Conservation (phyloP, 2,888 invertebrate genomes). For the Xanthia icteritia region DNA sequence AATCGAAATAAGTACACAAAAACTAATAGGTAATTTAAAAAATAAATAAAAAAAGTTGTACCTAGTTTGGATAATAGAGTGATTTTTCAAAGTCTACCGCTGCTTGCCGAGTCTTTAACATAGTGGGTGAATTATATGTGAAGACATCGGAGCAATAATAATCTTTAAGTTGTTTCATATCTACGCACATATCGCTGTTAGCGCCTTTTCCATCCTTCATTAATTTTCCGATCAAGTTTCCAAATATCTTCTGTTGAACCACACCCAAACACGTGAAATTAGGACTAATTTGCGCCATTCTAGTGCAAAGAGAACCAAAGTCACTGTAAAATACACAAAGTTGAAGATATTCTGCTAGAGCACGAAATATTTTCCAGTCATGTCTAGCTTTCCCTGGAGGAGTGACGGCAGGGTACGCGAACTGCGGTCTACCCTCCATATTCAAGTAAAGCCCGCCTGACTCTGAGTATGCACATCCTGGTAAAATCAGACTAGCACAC, state of each 20-base stretch:
- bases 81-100: slow-evolving; percentile 69
- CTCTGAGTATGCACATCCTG: slow-evolving; percentile 99
- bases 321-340: slow-evolving; percentile 78
- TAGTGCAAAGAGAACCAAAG: slow-evolving; percentile 70
- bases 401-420: slow-evolving; percentile 95
- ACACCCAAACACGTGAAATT: slow-evolving; percentile 76
- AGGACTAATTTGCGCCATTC: slow-evolving; percentile 83
- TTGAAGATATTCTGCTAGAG: slow-evolving; percentile 81
- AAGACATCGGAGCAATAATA: slow-evolving; percentile 86
- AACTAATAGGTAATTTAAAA: slow-evolving; percentile 16
- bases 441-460: slow-evolving; percentile 98
- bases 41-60: slow-evolving; percentile 8
- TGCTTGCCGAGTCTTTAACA: slow-evolving; percentile 81
- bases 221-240: slow-evolving; percentile 66
- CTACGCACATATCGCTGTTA: slow-evolving; percentile 69
- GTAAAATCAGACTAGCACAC: slow-evolving; percentile 96
- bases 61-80: slow-evolving; percentile 69
- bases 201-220: slow-evolving; percentile 22
- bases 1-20: slow-evolving; percentile 22
- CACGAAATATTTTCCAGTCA: slow-evolving; percentile 98
- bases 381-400: slow-evolving; percentile 98
- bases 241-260: slow-evolving; percentile 78
- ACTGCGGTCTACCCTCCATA: slow-evolving; percentile 98
- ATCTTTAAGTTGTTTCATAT: slow-evolving; percentile 77
- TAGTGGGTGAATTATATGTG: slow-evolving; percentile 82